Evolutionary conservation across 2,888 invertebrate genomes (phyloP).

Genomic region (Abrostola triplasia): DNA sequence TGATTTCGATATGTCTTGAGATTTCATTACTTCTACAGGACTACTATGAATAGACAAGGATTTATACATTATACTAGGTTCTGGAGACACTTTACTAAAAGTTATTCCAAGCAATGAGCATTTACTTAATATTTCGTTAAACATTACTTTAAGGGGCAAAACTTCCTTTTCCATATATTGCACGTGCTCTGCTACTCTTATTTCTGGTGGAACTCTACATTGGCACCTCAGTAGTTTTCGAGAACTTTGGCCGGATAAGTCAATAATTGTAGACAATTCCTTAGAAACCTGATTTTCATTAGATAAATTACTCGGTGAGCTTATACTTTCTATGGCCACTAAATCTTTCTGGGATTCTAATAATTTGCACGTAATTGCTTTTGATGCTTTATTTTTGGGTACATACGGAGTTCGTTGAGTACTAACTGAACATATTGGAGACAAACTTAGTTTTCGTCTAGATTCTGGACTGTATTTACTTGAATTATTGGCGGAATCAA

Average conservation of each 20-base stretch:
- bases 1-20: constrained; percentile 57
- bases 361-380: constrained; percentile 47
- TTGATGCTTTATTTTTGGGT: constrained; percentile 36
- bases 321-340: constrained; percentile 10
- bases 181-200: constrained; percentile 68
- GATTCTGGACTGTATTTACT: constrained; percentile 23
- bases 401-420: constrained; percentile 54
- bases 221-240: constrained; percentile 10
- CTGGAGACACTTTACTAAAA: constrained; percentile 22
- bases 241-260: constrained; percentile 10
- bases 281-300: constrained; percentile 14
- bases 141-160: constrained; percentile 71
- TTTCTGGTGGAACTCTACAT: constrained; percentile 64
- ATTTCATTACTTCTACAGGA: constrained; percentile 16
- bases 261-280: constrained; percentile 20
- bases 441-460: constrained; percentile 61
- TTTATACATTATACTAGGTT: constrained; percentile 12
- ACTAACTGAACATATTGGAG: constrained; percentile 70
- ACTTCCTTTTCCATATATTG: constrained; percentile 75
- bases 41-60: constrained; percentile 19
- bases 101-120: constrained; percentile 65
- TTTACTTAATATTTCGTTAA: constrained; percentile 73
- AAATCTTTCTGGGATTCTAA: constrained; percentile 38
- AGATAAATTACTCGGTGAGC: constrained; percentile 17
- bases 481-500: neutral